Base-by-base conservation (phyloP, 2,113 vertebrate species). In the Pelmatolapia mariae region DNA sequence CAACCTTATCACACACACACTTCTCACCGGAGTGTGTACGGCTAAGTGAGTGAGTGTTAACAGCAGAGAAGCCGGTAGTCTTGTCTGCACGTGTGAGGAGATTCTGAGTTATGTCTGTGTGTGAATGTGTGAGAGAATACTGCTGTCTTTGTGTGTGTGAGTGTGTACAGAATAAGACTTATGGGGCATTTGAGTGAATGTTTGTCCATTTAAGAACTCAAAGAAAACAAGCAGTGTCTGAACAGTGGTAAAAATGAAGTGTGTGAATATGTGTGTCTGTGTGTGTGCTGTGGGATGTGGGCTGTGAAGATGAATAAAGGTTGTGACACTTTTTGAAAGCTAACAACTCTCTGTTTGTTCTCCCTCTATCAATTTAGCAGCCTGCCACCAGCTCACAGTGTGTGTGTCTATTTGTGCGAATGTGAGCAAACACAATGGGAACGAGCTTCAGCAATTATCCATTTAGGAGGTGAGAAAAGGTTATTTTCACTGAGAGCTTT, bases 341-440 rank as follows among this genome's bases (percentile, higher is more conserved):
- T 88, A 95, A 95, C 90, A 95, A 66, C 80, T 84, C 85, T 76
- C 53, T 95, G 91, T 95, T 95, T 95, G 93, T 93, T 90, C 94
- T 91, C 84, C 86, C 86, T 89, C 80, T 85, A 92, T 94, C 92
- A 89, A 90, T 93, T 89, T 61, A 88, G 47, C 80, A 61, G 29
- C 80, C 89, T 93, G 89, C 63, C 87, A 88, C 81, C 10, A 4
- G 18, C 85, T 82, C 29, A 54, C 61, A 79, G 80, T 85, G 85
- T 24, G 79, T n/a, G 22, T 52, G 16, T 45, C 10, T 43, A 24
- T 80, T 50, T 66, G 47, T 85, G 83, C 33, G 19, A 87, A 76
- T 47, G 53, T 54, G 5, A 63, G 50, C 7, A 82, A 81, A 83
- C 52, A 86, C 29, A 40, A 84, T 82, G 71, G 19, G 5, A 80